A percentile compares a stretch with the other conserved stretches of the same genome.
Conservation (phyloP, 2,113 vertebrate genomes). For the Columba livia region DNA sequence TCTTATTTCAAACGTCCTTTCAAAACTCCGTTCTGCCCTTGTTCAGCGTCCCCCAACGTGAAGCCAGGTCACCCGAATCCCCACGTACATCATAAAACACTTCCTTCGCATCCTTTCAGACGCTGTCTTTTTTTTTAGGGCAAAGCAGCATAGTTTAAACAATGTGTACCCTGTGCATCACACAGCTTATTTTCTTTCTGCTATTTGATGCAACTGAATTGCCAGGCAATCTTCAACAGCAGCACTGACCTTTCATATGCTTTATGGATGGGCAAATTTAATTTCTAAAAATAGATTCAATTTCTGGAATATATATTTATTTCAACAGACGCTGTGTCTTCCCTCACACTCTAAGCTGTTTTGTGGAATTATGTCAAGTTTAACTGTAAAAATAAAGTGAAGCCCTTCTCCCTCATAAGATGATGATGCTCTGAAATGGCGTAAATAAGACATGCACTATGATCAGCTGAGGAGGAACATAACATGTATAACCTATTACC, state of each 20-base stretch:
- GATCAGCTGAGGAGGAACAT: conserved; percentile 27
- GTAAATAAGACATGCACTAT: conserved; percentile 23
- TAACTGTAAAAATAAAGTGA: conserved; percentile 42
- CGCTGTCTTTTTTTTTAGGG: not conserved
- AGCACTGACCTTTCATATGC: conserved; percentile 51
- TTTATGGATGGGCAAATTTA: conserved; percentile 61
- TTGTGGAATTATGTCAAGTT: conserved; percentile 42
- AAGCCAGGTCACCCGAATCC: conserved; percentile 29
- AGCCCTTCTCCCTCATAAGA: not conserved
- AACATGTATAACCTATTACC: not conserved
- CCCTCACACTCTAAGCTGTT: conserved; percentile 11
- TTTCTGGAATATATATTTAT: conserved; percentile 47
- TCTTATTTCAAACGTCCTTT: not conserved
- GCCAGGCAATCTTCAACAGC: conserved; percentile 54
- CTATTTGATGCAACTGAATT: conserved; percentile 48
- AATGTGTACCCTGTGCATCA: conserved; percentile 12
- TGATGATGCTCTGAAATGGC: not conserved
- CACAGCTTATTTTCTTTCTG: conserved; percentile 23
- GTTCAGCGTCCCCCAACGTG: not conserved
- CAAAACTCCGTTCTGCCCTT: not conserved
- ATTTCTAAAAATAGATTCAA: conserved; percentile 62
- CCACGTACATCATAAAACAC: not conserved
- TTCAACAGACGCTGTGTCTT: not conserved
- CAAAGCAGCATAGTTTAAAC: conserved; percentile 13
- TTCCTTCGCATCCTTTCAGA: not conserved